Percentiles rank a stretch among this genome's conserved stretches.
Evolutionary conservation across 1,140 invertebrate species (phyloP).

Genomic region (Drosophila baimaii): DNA sequence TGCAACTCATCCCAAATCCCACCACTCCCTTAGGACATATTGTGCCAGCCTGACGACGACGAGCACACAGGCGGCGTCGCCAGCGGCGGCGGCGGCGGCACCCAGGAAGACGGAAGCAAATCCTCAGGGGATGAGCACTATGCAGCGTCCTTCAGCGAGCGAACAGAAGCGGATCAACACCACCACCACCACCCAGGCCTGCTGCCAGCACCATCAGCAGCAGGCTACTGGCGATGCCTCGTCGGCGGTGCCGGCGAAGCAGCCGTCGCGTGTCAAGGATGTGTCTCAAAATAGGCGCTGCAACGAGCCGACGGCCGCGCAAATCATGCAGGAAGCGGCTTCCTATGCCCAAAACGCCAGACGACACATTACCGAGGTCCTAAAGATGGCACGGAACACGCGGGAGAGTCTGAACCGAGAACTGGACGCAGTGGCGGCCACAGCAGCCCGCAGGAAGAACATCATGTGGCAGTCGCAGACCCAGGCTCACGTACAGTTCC

Average conservation of each 20-base stretch:
- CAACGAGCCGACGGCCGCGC: neutral
- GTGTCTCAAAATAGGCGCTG: neutral
- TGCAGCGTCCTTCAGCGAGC: slow-evolving; percentile 9
- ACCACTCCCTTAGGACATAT: slow-evolving; percentile 13
- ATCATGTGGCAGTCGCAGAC: slow-evolving; percentile 33
- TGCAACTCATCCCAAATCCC: slow-evolving; percentile 21
- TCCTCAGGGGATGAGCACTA: slow-evolving; percentile 6
- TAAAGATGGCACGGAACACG: neutral
- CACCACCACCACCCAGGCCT: neutral
- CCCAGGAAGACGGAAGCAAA: slow-evolving; percentile 5
- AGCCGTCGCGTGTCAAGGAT: neutral
- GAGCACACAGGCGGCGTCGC: neutral
- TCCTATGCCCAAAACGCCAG: neutral
- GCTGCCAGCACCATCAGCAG: neutral
- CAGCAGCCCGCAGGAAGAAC: slow-evolving; percentile 17
- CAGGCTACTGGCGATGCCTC: neutral
- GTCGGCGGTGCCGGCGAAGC: neutral
- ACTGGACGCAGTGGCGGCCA: slow-evolving; percentile 51
- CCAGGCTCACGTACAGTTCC: neutral
- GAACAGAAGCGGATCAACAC: slow-evolving; percentile 9
- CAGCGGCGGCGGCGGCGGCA: neutral
- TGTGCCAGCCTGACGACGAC: slow-evolving; percentile 4
- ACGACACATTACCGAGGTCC: neutral
- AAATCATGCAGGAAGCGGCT: neutral
- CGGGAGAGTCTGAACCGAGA: slow-evolving; percentile 30